Evolutionary conservation across 2,888 invertebrate genomes (phyloP), one percentile per base, ranked within the genome.

Genomic region (Papilio protenor): DNA sequence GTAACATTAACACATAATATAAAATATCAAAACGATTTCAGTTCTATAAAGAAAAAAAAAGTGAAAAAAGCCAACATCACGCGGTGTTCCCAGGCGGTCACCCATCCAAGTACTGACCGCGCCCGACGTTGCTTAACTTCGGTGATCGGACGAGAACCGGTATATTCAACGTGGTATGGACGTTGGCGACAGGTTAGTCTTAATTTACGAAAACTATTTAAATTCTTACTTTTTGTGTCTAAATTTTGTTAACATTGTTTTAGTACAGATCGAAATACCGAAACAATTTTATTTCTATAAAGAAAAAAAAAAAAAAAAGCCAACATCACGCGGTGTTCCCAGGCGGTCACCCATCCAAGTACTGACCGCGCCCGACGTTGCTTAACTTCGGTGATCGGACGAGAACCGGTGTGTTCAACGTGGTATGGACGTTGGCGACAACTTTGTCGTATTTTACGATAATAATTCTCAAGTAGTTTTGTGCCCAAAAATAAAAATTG

Each of bases 21-120:
- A 47, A 47, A 47, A 47, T 4, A 55, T 5, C n/a, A n/a, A n/a
- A n/a, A n/a, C n/a, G n/a, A n/a, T n/a, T n/a, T n/a, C n/a, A n/a
- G n/a, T n/a, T n/a, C n/a, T n/a, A n/a, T n/a, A n/a, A n/a, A 27
- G 27, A 27, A 27, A 27, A 27, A 27, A 27, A 27, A 57, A 57
- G 21, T n/a, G 18, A 61, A 81, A 83, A 83, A 83, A 80, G 84
- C 83, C 85, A 84, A 86, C 85, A 79, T 80, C 84, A 85, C 85
- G 85, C 83, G 86, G 87, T 87, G 87, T 88, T 88, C 87, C 88
- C 88, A 88, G 86, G 87, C 87, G 88, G 87, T 88, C 87, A 87
- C 87, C 87, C 87, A 88, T 88, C 84, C 83, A 84, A 83, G 83
- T 84, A 84, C 84, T 83, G 83, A 83, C 81, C 83, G 80, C 84